Conservation (phyloP, 2,888 invertebrate species). For the Dryococelus australis region DNA sequence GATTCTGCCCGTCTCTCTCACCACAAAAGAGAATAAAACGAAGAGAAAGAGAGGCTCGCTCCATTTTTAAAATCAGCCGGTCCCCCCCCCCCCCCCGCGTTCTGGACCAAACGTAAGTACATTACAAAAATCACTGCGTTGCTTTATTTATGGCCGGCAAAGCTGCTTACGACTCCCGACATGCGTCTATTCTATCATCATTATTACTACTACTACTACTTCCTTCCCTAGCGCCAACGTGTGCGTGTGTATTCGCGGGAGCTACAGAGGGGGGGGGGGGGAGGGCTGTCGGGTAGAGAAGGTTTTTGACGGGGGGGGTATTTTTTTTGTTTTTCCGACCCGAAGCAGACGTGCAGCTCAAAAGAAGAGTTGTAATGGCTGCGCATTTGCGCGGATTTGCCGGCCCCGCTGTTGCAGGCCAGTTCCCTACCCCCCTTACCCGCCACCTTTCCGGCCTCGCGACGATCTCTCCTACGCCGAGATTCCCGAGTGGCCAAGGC, state of each 20-base stretch:
- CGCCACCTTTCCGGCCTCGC: not conserved
- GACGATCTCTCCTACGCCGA: not conserved
- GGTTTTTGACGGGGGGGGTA: too few relatives aligned
- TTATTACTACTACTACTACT: not conserved
- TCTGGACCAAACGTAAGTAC: not conserved
- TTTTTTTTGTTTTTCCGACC: not conserved
- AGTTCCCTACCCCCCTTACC: not conserved
- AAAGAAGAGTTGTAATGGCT: slow-evolving; percentile 10
- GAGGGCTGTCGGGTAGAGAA: not conserved
- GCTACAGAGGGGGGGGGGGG: not conserved
- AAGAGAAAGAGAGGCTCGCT: slow-evolving; percentile 9
- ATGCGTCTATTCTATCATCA: slow-evolving; percentile 16
- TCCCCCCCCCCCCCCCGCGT: not conserved
- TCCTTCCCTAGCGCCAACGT: not conserved
- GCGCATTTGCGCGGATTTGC: slow-evolving; percentile 1
- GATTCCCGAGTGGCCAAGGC: not conserved
- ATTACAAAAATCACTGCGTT: slow-evolving; percentile 9
- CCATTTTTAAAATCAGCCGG: slow-evolving; percentile 16
- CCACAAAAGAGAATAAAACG: slow-evolving; percentile 7
- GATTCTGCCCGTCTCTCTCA: not conserved
- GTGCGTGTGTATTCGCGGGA: not conserved
- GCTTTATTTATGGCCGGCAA: slow-evolving; percentile 16
- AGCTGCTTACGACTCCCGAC: slow-evolving; percentile 8
- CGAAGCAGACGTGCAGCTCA: not conserved
- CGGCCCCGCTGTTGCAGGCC: not conserved